Base-by-base conservation (phyloP, 2,113 vertebrate genomes). In the Camelus bactrianus region DNA sequence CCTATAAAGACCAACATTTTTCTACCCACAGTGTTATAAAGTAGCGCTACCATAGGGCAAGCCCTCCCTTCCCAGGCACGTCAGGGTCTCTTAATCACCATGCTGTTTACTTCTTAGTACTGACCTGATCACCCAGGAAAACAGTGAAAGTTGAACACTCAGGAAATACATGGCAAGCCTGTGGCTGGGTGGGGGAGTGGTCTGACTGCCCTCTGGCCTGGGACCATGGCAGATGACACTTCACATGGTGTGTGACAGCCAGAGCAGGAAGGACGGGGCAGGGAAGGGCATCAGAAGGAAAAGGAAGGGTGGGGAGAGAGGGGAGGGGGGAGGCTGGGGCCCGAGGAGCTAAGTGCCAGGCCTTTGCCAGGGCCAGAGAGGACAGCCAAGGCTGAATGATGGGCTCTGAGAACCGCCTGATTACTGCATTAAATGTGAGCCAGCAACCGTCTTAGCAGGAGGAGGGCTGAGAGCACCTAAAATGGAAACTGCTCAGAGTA, bases 401-500 rank as follows among this genome's bases (percentile, higher is more conserved):
- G 5, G 60, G 7, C 92, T 70, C 81, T 3, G 24, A 94, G 89
- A 73, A 50, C n/a, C 65, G 95, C 5, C 42, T 1, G 20, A 22
- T 17, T 28, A 32, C n/a, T 3, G 54, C 26, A 3, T 48, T 75
- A 26, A 46, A 89, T 14, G 52, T 73, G 89, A 64, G 62, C 87
- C 80, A 67, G 87, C 42, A 20, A 73, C 87, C 3, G 3, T 52
- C 72, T 70, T 89, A 89, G 85, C 79, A 19, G 5, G 17, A 58
- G 50, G 56, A 32, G 32, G 6, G 14, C 11, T 1, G 58, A 28
- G 77, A 70, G 28, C 62, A 35, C 67, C 54, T 92, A 22, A 69
- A 90, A 96, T 95, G 96, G 97, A 98, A 98, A 97, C 62, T 86
- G 38, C 3, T 5, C 17, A 15, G 48, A 52, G 97, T 96, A 97